A percentile compares a stretch with the other conserved stretches of the same genome.
These are phyloP conservation scores for Catagonus wagneri DNA, from an alignment of 2,113 vertebrate species.

Conservation along the genomic window DNA sequence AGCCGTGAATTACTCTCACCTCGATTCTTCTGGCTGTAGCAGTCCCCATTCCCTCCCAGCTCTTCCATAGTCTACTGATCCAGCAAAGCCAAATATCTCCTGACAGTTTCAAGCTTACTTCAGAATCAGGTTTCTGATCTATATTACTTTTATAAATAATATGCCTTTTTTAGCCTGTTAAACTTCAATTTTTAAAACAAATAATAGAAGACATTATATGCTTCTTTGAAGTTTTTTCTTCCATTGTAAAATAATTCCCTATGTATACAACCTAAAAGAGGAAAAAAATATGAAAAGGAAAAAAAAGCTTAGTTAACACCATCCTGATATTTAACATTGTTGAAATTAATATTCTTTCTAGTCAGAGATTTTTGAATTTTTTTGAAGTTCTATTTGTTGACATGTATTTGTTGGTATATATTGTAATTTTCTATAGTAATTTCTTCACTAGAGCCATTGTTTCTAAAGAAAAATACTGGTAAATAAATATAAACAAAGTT, in stretches of 20 bases:
- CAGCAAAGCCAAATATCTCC: neutral
- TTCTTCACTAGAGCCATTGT: neutral
- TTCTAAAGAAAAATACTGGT: neutral
- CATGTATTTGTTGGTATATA: neutral
- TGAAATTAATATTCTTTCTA: constrained; percentile 3
- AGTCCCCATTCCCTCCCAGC: neutral
- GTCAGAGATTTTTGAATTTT: neutral
- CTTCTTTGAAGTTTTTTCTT: neutral
- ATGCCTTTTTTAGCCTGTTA: neutral
- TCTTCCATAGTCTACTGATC: neutral
- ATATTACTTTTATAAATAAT: neutral
- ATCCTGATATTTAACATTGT: neutral
- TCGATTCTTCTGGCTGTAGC: neutral
- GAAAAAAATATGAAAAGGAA: neutral
- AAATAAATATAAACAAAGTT: neutral
- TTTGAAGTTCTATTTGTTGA: neutral
- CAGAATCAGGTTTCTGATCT: neutral
- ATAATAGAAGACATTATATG: neutral
- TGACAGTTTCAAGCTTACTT: neutral
- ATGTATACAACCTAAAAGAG: neutral
- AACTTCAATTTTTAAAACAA: neutral
- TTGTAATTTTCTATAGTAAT: neutral
- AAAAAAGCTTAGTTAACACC: neutral
- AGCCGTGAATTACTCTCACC: neutral
- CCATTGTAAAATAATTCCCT: neutral